A percentile compares a stretch with the other conserved stretches of the same genome.
phyloP scores from a whole-genome alignment of 2,797 vertebrate species.

The Choloepus didactylus region DNA sequence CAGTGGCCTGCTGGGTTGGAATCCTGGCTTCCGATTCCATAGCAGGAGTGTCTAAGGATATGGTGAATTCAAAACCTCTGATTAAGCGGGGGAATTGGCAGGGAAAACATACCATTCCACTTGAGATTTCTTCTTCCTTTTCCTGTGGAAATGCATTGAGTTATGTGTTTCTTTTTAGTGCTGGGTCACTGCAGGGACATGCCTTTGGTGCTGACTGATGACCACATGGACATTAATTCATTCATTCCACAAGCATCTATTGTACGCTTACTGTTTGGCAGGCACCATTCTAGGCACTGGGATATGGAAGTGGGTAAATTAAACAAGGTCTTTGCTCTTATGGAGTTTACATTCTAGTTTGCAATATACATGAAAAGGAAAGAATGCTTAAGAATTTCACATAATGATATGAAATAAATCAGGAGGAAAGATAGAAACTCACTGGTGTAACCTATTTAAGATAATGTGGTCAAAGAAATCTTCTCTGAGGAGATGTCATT shows the following conservation, averaged over 20 bases:
- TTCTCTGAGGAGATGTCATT: not conserved
- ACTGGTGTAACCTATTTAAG: not conserved
- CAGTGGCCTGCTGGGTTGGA: not conserved
- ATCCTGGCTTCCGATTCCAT: not conserved
- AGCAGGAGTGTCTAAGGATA: not conserved
- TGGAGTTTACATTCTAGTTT: not conserved
- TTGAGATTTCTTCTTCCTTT: slow-evolving; percentile 1
- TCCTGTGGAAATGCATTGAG: not conserved
- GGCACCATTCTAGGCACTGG: not conserved
- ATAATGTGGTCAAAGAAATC: not conserved
- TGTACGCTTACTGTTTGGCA: not conserved
- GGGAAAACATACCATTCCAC: not conserved
- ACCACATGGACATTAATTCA: not conserved
- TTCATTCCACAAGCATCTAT: not conserved
- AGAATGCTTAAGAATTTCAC: not conserved
- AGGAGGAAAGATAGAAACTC: not conserved
- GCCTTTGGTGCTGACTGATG: not conserved
- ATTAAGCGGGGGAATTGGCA: not conserved
- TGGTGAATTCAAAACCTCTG: not conserved
- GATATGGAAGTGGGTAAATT: not conserved
- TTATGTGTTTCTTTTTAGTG: not conserved
- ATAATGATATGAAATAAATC: not conserved
- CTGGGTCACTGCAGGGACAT: not conserved
- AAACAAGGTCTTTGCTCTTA: not conserved
- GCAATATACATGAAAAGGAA: not conserved